Percentiles rank a stretch among this genome's conserved stretches.
Evolutionary conservation across 53 echinoderm and acorn worm species (phyloP).

Genomic region (Antedon mediterranea): DNA sequence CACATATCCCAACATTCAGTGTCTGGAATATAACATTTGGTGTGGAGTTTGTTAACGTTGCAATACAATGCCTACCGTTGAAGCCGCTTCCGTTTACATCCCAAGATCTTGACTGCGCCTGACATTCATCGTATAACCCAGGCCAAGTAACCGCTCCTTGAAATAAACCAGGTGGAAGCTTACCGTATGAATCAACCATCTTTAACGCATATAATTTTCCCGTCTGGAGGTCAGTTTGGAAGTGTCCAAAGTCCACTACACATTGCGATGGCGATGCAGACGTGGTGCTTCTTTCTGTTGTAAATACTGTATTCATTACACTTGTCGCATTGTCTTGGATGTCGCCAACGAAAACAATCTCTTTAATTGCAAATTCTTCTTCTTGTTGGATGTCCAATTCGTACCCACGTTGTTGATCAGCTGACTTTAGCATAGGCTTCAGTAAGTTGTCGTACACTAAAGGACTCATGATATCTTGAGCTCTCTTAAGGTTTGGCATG

Average conservation of each 20-base stretch:
- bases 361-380: no score
- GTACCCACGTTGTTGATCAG: no score
- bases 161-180: not conserved
- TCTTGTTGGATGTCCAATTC: no score
- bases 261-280: not conserved
- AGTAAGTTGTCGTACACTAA: not conserved
- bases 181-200: not conserved
- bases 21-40: not conserved
- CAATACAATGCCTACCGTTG: not conserved
- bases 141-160: not conserved
- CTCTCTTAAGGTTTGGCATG: not conserved
- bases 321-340: no score
- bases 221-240: not conserved
- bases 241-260: not conserved
- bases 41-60: not conserved
- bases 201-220: not conserved
- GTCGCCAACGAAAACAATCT: no score
- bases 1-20: constrained; percentile 25
- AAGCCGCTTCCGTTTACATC: not conserved
- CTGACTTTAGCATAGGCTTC: not conserved
- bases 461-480: not conserved
- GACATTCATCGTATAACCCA: not conserved
- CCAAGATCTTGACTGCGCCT: not conserved
- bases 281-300: not conserved
- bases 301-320: no score